Evolutionary conservation across 2,888 invertebrate genomes (phyloP), one percentile per base, ranked within the genome.

Genomic region (Melanostoma mellinum): DNA sequence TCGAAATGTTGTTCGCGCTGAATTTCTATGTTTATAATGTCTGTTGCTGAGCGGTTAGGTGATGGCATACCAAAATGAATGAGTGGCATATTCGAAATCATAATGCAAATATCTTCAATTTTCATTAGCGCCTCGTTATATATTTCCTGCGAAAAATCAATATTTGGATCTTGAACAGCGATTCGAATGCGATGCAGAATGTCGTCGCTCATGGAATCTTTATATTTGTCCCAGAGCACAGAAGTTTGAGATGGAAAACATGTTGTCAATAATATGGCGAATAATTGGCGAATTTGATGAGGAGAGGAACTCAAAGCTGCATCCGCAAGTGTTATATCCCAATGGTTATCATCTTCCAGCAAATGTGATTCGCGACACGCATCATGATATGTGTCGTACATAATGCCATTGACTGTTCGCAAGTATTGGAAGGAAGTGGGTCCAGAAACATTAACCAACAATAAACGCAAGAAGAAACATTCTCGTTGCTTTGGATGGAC

Each of bases 381-480:
- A 42, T 56, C 44, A 52, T 44, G 85, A 87, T 86, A 91, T 73
- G 89, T 87, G 38, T 40, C 72, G 77, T 77, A 89, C 55, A 88
- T n/a, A 81, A 20, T 33, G 86, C 87, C 88, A 87, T 90, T 86
- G 58, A 90, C 88, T 72, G 88, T 90, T 87, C 88, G 87, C 33
- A 85, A 68, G 50, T 73, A 33, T 73, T 77, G 44, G 63, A 72
- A 72, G 56, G 67, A 78, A 44, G 72, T 65, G 10, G 72, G 67
- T 56, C 72, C 77, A 20, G 20, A 1, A 20, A 20, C 20, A 20
- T 20, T 20, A 20, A 20, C 20, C 20, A 20, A 20, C 20, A 20
- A 20, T 20, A 20, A 20, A 20, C 20, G 20, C 20, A 20, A 20
- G 20, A 20, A 20, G 20, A 20, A 20, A 20, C 20, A 20, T 20